These are phyloP conservation scores for Anorthoa munda DNA, from an alignment of 2,888 invertebrate genomes.

Conservation along the genomic window DNA sequence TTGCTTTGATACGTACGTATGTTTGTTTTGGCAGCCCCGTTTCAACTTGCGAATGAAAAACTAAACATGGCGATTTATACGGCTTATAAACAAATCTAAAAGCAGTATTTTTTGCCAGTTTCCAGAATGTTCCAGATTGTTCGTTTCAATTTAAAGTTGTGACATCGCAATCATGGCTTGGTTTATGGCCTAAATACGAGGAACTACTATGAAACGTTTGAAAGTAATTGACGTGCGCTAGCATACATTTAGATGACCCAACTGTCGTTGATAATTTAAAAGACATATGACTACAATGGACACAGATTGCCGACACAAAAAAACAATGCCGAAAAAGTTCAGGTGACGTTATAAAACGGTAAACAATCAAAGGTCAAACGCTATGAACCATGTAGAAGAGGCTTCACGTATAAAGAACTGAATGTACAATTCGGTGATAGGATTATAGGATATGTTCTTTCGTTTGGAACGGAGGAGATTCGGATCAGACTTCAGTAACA, in stretches of 20 bases:
- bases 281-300: constrained; percentile 1
- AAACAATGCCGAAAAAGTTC: constrained; percentile 16
- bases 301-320: constrained; percentile 22
- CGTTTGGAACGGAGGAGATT: constrained; percentile 18
- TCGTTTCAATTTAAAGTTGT: constrained; percentile 58
- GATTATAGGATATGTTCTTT: constrained; percentile 36
- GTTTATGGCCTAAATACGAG: constrained; percentile 56
- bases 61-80: constrained; percentile 44
- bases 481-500: constrained; percentile 26
- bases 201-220: constrained; percentile 36
- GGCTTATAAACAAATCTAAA: constrained; percentile 28
- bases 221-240: constrained; percentile 44
- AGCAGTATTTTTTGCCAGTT: constrained; percentile 5
- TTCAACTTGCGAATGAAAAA: constrained; percentile 43
- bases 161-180: constrained; percentile 55
- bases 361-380: constrained; percentile 41
- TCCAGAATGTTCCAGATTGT: constrained; percentile 39
- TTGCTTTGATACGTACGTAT: constrained; percentile 48
- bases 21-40: constrained; percentile 46
- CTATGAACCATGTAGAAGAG: constrained; percentile 26
- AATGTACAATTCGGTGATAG: constrained; percentile 22
- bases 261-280: constrained; percentile 17
- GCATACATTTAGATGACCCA: constrained; percentile 42
- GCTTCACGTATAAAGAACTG: constrained; percentile 10
- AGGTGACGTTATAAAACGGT: constrained; percentile 21